Percentiles rank a stretch among this genome's conserved stretches.
These are phyloP conservation scores for Penaeus vannamei DNA, from an alignment of 1,140 invertebrate species.

Conservation along the genomic window DNA sequence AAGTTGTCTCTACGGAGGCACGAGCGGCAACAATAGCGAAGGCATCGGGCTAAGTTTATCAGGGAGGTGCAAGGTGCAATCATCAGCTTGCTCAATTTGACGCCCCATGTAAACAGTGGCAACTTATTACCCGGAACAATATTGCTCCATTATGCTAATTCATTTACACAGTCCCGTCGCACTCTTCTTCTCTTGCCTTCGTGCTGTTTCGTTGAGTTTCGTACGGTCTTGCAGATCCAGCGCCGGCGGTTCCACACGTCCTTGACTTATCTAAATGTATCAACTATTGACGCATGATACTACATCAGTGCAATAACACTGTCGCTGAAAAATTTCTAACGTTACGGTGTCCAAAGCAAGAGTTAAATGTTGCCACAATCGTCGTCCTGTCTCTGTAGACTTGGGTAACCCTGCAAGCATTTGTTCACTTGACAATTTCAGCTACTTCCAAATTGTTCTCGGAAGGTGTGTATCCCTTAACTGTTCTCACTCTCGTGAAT, in stretches of 20 bases:
- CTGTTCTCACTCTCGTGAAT: not conserved
- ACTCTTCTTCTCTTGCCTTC: conserved; percentile 40
- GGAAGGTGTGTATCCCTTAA: conserved; percentile 16
- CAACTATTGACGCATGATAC: too few species aligned
- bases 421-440: conserved; percentile 64
- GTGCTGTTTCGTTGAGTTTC: conserved; percentile 46
- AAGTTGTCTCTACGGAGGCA: not conserved
- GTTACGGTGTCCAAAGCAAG: too few species aligned
- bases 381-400: not conserved
- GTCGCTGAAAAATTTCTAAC: too few species aligned
- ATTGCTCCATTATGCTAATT: conserved; percentile 66
- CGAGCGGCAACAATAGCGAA: too few species aligned
- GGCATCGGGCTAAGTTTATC: conserved; percentile 12
- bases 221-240: not conserved
- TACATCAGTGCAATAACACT: too few species aligned
- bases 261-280: too few species aligned
- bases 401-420: conserved; percentile 1
- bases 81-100: conserved; percentile 65
- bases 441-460: conserved; percentile 49
- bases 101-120: conserved; percentile 61
- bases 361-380: not conserved
- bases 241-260: not conserved
- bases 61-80: conserved; percentile 60
- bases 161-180: conserved; percentile 62
- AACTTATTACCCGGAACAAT: conserved; percentile 65